phyloP scores from a whole-genome alignment of 2,113 vertebrate genomes.

The Heliornis fulica region DNA sequence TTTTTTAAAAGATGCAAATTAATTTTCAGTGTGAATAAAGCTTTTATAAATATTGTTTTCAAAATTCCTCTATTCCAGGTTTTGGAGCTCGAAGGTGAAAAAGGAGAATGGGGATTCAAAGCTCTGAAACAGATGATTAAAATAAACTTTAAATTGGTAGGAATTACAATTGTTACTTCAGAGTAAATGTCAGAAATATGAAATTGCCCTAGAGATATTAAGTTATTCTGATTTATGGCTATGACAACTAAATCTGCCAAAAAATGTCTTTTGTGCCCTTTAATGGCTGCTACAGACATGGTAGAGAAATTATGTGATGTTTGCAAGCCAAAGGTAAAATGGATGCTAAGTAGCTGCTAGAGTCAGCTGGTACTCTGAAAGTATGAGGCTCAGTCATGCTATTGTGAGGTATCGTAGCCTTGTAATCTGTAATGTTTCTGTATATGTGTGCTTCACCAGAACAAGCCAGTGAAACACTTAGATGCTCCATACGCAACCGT shows the following conservation, averaged over 20 bases:
- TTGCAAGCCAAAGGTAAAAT: not conserved
- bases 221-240: not conserved
- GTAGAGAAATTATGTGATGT: not conserved
- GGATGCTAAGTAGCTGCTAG: not conserved
- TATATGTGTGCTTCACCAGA: not conserved
- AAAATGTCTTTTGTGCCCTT: not conserved
- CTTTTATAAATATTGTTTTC: not conserved
- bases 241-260: not conserved
- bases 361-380: not conserved
- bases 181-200: not conserved
- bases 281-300: not conserved
- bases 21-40: not conserved
- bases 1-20: not conserved
- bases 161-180: conserved; percentile 29
- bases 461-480: not conserved
- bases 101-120: conserved; percentile 99
- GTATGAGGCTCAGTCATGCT: not conserved
- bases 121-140: conserved; percentile 99
- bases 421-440: not conserved
- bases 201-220: not conserved
- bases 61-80: conserved; percentile 79
- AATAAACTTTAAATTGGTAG: conserved; percentile 99
- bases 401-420: not conserved
- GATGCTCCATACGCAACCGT: not conserved
- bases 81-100: conserved; percentile 97